These are phyloP conservation scores for Natrix natrix DNA, from an alignment of 2,797 vertebrate genomes.

Conservation along the genomic window DNA sequence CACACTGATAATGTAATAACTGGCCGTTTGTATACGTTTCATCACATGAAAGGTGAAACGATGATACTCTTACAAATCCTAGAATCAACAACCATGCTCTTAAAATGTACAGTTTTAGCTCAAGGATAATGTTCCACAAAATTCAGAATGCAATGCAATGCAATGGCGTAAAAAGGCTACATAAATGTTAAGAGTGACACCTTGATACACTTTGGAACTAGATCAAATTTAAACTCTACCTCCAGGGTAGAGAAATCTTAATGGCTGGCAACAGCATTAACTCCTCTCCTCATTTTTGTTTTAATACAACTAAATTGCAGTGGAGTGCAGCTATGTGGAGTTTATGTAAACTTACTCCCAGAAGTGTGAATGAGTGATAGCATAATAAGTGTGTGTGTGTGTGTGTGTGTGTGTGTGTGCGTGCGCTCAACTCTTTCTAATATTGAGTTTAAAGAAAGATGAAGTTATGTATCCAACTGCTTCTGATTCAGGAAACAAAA, in stretches of 20 bases:
- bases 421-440: neutral
- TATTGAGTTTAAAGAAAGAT: constrained; percentile 4
- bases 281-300: constrained; percentile 45
- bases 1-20: constrained; percentile 6
- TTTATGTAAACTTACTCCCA: constrained; percentile 49
- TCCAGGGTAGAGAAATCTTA: constrained; percentile 45
- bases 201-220: neutral
- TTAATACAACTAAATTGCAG: constrained; percentile 43
- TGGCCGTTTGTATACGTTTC: constrained; percentile 54
- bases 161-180: constrained; percentile 28
- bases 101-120: constrained; percentile 56
- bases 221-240: constrained; percentile 28
- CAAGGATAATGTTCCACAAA: constrained; percentile 54
- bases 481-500: neutral
- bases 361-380: constrained; percentile 52
- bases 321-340: constrained; percentile 37
- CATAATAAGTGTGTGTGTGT: constrained; percentile 14
- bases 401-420: neutral
- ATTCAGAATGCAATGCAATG: constrained; percentile 35
- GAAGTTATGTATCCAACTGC: neutral
- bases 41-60: constrained; percentile 50
- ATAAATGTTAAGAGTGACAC: neutral
- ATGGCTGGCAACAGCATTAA: constrained; percentile 44
- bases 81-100: constrained; percentile 50
- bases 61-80: constrained; percentile 41